A percentile compares a stretch with the other conserved stretches of the same genome.
These are phyloP conservation scores for Oxygymnocypris stewartii DNA, from an alignment of 2,113 vertebrate species.

Conservation along the genomic window DNA sequence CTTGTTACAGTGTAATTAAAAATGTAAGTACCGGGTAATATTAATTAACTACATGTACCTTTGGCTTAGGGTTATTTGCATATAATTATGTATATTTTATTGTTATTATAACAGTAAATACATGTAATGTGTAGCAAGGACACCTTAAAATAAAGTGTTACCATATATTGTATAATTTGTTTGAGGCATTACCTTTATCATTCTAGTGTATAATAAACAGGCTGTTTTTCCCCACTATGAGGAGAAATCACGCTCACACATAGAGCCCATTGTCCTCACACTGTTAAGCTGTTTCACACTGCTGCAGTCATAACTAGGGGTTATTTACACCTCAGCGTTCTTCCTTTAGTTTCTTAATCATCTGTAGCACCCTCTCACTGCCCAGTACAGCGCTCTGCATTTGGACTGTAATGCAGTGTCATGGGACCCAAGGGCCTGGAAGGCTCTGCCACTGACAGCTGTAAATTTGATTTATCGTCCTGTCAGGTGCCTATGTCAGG, in stretches of 20 bases:
- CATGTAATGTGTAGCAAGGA: too few species aligned
- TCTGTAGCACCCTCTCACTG: slow-evolving; percentile 37
- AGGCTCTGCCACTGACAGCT: slow-evolving; percentile 63
- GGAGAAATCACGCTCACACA: background rate
- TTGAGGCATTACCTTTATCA: too few species aligned
- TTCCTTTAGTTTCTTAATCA: slow-evolving; percentile 69
- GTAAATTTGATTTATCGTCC: slow-evolving; percentile 72
- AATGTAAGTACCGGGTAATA: too few species aligned
- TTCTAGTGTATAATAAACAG: too few species aligned
- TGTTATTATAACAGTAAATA: too few species aligned
- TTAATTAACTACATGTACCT: too few species aligned
- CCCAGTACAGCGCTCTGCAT: slow-evolving; percentile 24
- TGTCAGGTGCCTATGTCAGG: slow-evolving; percentile 70
- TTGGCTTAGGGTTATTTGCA: too few species aligned
- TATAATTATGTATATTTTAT: too few species aligned
- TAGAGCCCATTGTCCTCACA: background rate
- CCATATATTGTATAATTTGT: too few species aligned
- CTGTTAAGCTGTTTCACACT: slow-evolving; percentile 42
- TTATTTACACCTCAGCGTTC: slow-evolving; percentile 50
- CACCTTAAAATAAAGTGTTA: too few species aligned
- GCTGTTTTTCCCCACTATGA: too few species aligned
- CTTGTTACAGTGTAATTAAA: too few species aligned
- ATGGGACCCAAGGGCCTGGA: slow-evolving; percentile 64
- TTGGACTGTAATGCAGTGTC: slow-evolving; percentile 66
- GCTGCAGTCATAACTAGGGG: slow-evolving; percentile 59